Conservation (phyloP, 1,140 invertebrate genomes). For the Anastatus disparis region DNA sequence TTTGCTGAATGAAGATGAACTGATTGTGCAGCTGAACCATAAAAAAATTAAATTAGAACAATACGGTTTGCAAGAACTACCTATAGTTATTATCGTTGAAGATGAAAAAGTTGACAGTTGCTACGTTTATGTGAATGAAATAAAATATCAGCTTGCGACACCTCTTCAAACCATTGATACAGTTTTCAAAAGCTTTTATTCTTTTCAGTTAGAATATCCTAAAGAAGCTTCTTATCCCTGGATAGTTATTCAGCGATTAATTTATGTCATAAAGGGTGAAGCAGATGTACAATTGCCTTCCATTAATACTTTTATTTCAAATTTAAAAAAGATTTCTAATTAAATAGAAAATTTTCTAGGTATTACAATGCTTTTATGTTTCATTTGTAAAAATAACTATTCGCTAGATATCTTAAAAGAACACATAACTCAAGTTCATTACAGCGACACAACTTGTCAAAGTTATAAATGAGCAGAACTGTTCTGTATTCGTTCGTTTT, state of each 20-base stretch:
- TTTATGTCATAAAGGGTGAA: conserved; percentile 37
- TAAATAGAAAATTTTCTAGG: too few species aligned
- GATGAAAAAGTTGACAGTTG: not conserved
- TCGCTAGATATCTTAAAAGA: too few species aligned
- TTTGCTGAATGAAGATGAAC: conserved; percentile 8
- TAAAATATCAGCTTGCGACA: conserved; percentile 21
- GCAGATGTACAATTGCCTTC: conserved; percentile 25
- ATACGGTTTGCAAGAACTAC: conserved; percentile 26
- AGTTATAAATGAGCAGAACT: too few species aligned
- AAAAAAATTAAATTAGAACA: not conserved
- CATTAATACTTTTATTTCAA: too few species aligned
- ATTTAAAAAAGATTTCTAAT: too few species aligned
- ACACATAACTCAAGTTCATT: too few species aligned
- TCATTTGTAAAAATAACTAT: too few species aligned
- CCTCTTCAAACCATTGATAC: conserved; percentile 31
- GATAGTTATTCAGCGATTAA: conserved; percentile 32
- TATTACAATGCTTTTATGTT: too few species aligned
- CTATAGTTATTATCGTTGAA: conserved; percentile 33
- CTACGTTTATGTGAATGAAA: conserved; percentile 32
- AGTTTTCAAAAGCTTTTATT: conserved; percentile 42
- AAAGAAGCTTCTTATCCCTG: conserved; percentile 25
- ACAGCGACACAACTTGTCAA: too few species aligned
- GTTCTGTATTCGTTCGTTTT: too few species aligned
- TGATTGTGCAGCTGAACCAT: not conserved
- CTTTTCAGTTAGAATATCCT: conserved; percentile 36